Evolutionary conservation across 2,797 vertebrate genomes (phyloP), one percentile per base, ranked within the genome.

Genomic region (Distichodus sexfasciatus): DNA sequence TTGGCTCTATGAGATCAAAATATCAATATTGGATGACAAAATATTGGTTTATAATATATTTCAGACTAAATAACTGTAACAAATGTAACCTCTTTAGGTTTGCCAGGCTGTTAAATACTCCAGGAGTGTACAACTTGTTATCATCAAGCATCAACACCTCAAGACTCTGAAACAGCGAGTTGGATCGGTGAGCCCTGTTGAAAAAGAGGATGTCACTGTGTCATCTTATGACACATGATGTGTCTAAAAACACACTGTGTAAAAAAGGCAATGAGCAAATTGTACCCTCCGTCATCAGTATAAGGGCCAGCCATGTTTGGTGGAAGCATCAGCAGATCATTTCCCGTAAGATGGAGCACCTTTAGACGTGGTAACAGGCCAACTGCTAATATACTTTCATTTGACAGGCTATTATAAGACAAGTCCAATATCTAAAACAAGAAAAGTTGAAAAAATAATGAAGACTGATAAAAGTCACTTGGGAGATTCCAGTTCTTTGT

Each of bases 131-230:
- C 19, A 98, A 85, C 38, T 64, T 81, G 77, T 95, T 96, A 68
- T 95, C 89, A 64, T 95, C 94, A 38, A 97, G 83, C 77, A 86
- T 89, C 71, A 96, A 81, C 8, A 93, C 86, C 81, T 95, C 91
- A 46, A 95, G 89, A n/a, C 80, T 77, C 1, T 78, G 80, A 79
- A 94, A 96, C 36, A 40, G 82, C 4, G 72, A 2, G 9, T 50
- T 60, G 50, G 63, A 68, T 31, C 70, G 6, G 26, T 50, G 17
- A 0, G 28, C 26, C 63, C 86, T 89, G 63, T 78, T 75, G 4
- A 19, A 69, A 57, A 29, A 12, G 1, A 71, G 17, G 9, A 29
- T 14, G 6, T 58, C 4, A 55, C 6, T 50, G 17, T 9, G 28
- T 21, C 6, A 50, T 19, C 5, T 21, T 59, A 59, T 17, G n/a